Conservation (phyloP, 1,140 invertebrate genomes). For the Apis florea region DNA sequence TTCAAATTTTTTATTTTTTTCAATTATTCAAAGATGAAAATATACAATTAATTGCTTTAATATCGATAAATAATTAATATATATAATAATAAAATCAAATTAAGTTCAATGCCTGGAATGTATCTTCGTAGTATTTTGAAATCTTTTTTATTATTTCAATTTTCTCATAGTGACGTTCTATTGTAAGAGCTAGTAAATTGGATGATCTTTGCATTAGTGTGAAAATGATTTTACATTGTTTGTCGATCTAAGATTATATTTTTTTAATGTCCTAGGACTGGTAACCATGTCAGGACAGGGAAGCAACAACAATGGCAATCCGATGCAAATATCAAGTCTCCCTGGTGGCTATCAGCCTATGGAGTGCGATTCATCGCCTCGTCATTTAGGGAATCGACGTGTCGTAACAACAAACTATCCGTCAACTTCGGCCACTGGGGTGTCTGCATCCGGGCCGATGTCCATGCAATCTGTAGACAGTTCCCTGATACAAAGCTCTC, state of each 20-base stretch:
- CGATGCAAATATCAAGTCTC: slow-evolving; percentile 74
- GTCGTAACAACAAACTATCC: slow-evolving; percentile 65
- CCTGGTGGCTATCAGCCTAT: slow-evolving; percentile 79
- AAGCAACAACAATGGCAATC: slow-evolving; percentile 72
- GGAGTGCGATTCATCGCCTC: slow-evolving; percentile 80
- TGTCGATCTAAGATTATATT: slow-evolving; percentile 13
- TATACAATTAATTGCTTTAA: not conserved
- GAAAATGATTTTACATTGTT: not conserved
- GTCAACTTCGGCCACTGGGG: slow-evolving; percentile 64
- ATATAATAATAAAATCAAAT: not conserved
- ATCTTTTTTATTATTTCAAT: slow-evolving; percentile 55
- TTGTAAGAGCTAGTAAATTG: slow-evolving; percentile 63
- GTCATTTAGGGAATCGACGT: slow-evolving; percentile 69
- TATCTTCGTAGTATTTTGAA: slow-evolving; percentile 66
- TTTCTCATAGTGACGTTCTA: slow-evolving; percentile 63
- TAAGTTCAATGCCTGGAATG: slow-evolving; percentile 64
- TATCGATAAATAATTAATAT: not conserved
- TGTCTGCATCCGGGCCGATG: slow-evolving; percentile 68
- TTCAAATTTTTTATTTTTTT: not conserved
- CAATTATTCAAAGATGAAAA: not conserved
- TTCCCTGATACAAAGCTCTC: slow-evolving; percentile 77
- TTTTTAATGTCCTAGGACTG: slow-evolving; percentile 75
- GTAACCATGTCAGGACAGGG: slow-evolving; percentile 80
- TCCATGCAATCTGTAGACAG: slow-evolving; percentile 75
- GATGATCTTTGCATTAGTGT: slow-evolving; percentile 64